Evolutionary conservation across 2,797 vertebrate species (phyloP).

Genomic region (Gallinago nigripennis): DNA sequence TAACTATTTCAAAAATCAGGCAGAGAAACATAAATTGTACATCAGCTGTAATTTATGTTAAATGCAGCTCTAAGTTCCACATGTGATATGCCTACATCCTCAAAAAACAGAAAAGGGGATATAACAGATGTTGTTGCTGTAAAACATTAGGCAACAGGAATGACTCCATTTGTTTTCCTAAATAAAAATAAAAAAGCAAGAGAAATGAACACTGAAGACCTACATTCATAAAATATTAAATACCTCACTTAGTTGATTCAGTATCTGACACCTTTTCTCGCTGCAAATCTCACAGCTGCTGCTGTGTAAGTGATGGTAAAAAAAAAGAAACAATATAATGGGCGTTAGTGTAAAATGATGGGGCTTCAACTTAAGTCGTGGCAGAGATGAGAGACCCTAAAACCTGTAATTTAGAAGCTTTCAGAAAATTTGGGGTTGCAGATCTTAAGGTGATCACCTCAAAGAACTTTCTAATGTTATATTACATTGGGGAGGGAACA

Average conservation of each 20-base stretch:
- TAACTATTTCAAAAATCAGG: conserved; percentile 5
- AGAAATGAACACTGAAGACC: neutral
- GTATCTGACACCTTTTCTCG: neutral
- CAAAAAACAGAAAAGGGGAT: conserved; percentile 1
- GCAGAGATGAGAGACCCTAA: neutral
- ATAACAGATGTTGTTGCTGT: conserved; percentile 34
- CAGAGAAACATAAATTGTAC: conserved; percentile 21
- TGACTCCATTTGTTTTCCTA: conserved; percentile 7
- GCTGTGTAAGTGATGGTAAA: neutral
- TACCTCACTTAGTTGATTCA: neutral
- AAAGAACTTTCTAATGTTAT: neutral
- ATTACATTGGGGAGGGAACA: neutral
- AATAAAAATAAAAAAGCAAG: conserved; percentile 15
- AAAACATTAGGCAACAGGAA: conserved; percentile 35
- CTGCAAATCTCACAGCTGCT: neutral
- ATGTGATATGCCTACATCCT: neutral
- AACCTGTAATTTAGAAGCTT: neutral
- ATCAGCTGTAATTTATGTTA: conserved; percentile 29
- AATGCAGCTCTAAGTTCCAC: neutral
- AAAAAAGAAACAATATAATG: neutral
- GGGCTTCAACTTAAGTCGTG: neutral
- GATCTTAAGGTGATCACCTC: neutral
- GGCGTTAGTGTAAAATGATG: neutral
- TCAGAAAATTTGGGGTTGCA: neutral
- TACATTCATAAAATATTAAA: conserved; percentile 45